Evolutionary conservation across 2,888 invertebrate genomes (phyloP).

Genomic region (Nephrotoma appendiculata): DNA sequence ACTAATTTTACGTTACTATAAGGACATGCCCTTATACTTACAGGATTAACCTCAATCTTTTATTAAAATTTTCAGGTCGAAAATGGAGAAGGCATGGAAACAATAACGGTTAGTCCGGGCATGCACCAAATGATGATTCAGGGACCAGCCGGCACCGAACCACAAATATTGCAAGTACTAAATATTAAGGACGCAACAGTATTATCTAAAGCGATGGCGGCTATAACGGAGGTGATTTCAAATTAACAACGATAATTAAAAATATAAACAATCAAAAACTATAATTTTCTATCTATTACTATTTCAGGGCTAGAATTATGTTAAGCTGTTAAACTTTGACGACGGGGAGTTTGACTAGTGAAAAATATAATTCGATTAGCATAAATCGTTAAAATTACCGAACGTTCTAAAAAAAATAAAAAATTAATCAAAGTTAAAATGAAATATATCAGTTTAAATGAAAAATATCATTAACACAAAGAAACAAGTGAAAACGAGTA

Average conservation of each 20-base stretch:
- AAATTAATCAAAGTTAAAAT: neutral
- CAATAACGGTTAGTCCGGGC: constrained; percentile 60
- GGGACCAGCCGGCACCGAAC: constrained; percentile 50
- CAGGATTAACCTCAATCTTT: neutral
- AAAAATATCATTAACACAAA: neutral
- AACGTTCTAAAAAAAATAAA: neutral
- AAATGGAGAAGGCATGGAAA: constrained; percentile 58
- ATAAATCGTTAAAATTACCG: neutral
- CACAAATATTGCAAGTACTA: constrained; percentile 68
- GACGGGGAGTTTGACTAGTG: neutral
- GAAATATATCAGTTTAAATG: neutral
- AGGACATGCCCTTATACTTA: too few relatives aligned
- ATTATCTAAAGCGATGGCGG: constrained; percentile 66
- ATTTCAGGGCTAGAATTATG: neutral
- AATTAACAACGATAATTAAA: neutral
- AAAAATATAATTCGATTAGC: neutral
- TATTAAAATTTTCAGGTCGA: constrained; percentile 44
- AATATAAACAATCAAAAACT: neutral
- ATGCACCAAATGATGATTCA: constrained; percentile 75
- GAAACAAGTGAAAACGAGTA: neutral
- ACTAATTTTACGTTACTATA: too few relatives aligned
- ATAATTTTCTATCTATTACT: neutral
- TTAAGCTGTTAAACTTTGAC: neutral
- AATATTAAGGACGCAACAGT: constrained; percentile 74
- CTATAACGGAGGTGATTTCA: constrained; percentile 29